Percentiles rank a stretch among this genome's conserved stretches.
Evolutionary conservation across 2,113 vertebrate genomes (phyloP).

Genomic region (Dasyurus viverrinus): DNA sequence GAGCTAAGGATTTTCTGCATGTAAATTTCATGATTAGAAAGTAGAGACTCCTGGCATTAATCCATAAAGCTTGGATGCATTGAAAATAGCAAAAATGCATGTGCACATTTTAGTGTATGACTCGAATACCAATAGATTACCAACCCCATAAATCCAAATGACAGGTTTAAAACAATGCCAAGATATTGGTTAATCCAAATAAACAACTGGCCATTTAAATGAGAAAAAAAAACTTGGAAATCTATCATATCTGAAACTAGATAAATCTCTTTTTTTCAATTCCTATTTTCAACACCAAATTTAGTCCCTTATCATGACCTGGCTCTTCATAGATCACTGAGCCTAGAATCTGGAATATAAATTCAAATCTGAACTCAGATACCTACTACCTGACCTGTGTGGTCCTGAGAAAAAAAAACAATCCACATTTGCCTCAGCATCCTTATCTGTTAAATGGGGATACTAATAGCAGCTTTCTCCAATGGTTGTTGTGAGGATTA

Average conservation of each 20-base stretch:
- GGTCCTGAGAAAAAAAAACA: not conserved
- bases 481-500: not conserved
- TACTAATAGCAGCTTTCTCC: not conserved
- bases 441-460: not conserved
- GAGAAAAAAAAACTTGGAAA: not conserved
- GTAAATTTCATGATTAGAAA: conserved; percentile 71
- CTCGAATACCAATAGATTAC: not conserved
- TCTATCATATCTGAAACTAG: not conserved
- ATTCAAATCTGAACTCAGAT: not conserved
- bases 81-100: conserved; percentile 18
- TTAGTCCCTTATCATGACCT: not conserved
- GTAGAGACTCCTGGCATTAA: conserved; percentile 56
- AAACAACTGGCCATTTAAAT: not conserved
- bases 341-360: not conserved
- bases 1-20: conserved; percentile 64
- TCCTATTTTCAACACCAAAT: not conserved
- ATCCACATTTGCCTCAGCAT: not conserved
- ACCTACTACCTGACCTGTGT: not conserved
- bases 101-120: not conserved
- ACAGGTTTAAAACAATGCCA: conserved; percentile 10
- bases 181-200: not conserved
- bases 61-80: conserved; percentile 31
- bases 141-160: not conserved
- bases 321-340: not conserved
- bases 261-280: not conserved